phyloP scores from a whole-genome alignment of 1,140 invertebrate species.

The Macrocentrus cingulum region DNA sequence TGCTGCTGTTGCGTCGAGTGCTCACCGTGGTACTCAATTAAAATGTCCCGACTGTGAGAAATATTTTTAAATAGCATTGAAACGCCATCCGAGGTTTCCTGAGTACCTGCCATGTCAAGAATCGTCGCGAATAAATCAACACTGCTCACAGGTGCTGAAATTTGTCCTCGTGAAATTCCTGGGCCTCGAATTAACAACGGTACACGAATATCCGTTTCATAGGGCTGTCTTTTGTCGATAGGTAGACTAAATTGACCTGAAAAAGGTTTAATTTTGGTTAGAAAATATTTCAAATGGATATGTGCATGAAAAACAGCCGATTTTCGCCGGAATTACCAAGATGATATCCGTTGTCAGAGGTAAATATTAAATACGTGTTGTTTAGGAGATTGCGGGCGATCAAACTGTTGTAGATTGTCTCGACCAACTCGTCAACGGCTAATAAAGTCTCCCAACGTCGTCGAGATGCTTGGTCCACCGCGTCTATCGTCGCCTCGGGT shows the following conservation, averaged over 20 bases:
- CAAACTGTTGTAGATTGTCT: slow-evolving; percentile 64
- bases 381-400: slow-evolving; percentile 62
- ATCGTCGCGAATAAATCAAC: slow-evolving; percentile 85
- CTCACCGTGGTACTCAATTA: slow-evolving; percentile 82
- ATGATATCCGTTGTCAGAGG: slow-evolving; percentile 90
- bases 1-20: slow-evolving; percentile 58
- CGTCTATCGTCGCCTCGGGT: slow-evolving; percentile 59
- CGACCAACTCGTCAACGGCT: slow-evolving; percentile 84
- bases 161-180: slow-evolving; percentile 57
- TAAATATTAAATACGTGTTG: slow-evolving; percentile 80
- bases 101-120: slow-evolving; percentile 66
- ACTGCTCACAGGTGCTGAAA: slow-evolving; percentile 66
- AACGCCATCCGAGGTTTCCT: slow-evolving; percentile 54
- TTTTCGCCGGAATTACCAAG: slow-evolving; percentile 62
- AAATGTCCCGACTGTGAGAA: slow-evolving; percentile 59
- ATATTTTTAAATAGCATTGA: slow-evolving; percentile 38
- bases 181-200: slow-evolving; percentile 82
- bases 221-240: slow-evolving; percentile 85
- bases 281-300: too few species aligned
- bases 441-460: slow-evolving; percentile 76
- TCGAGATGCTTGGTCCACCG: slow-evolving; percentile 70
- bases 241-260: slow-evolving; percentile 83
- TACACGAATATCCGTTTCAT: slow-evolving; percentile 84
- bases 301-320: not conserved
- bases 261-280: slow-evolving; percentile 29